Conservation (phyloP, 1,140 invertebrate genomes). For the Cotesia chilonis region DNA sequence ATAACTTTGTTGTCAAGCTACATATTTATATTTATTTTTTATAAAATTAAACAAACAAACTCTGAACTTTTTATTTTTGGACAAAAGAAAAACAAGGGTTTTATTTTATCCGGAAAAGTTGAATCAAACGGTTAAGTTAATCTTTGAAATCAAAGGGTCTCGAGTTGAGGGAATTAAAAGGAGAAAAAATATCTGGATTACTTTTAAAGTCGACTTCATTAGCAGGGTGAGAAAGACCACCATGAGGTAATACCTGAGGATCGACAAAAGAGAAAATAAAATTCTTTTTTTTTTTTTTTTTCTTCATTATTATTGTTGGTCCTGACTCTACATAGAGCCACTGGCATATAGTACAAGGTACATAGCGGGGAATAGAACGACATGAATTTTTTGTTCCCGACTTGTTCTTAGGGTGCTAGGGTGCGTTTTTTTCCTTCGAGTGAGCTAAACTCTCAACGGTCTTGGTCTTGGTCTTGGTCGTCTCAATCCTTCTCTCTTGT, state of each 20-base stretch:
- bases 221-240: constrained; percentile 22
- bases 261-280: constrained; percentile 22
- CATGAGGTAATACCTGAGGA: constrained; percentile 15
- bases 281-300: constrained; percentile 3
- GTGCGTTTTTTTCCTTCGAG: constrained; percentile 27
- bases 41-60: too few species aligned
- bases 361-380: not conserved
- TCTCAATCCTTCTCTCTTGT: not conserved
- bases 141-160: too few species aligned
- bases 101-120: too few species aligned
- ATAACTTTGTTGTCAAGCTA: too few species aligned
- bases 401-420: not conserved
- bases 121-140: too few species aligned
- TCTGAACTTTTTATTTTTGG: too few species aligned
- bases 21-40: too few species aligned
- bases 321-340: not conserved
- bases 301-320: constrained; percentile 11
- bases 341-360: not conserved
- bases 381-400: constrained; percentile 12
- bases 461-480: too few species aligned
- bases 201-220: not conserved
- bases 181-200: constrained; percentile 1
- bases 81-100: too few species aligned
- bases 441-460: not conserved
- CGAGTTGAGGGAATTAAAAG: constrained; percentile 1